Conservation (phyloP, 30 jellyfish, hydroid and myxozoan genomes). For the Clytia hemisphaerica region DNA sequence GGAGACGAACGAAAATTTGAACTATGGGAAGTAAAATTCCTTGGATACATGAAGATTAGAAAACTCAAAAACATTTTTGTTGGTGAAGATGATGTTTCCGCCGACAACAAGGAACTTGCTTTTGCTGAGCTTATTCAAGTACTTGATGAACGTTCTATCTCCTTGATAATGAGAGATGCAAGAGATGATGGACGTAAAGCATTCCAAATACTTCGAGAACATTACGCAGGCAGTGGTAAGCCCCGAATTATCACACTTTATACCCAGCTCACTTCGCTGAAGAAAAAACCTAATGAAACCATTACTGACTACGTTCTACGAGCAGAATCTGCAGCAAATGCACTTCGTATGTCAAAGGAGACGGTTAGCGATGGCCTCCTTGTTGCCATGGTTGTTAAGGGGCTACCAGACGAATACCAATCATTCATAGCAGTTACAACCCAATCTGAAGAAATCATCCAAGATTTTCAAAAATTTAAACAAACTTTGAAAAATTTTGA, state of each 20-base stretch:
- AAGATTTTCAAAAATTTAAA: constrained; percentile 19
- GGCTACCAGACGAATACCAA: too few relatives aligned
- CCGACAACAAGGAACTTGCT: too few relatives aligned
- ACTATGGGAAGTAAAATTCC: constrained; percentile 20
- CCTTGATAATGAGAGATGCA: constrained; percentile 42
- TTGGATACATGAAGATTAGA: background rate
- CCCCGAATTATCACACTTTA: constrained; percentile 25
- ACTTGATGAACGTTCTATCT: constrained; percentile 34
- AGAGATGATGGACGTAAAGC: constrained; percentile 42
- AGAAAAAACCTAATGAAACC: constrained; percentile 14
- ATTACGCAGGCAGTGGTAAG: constrained; percentile 34
- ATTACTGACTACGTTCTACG: constrained; percentile 37
- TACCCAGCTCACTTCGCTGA: constrained; percentile 39
- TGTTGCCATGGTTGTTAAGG: constrained; percentile 36
- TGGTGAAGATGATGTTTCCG: constrained; percentile 12
- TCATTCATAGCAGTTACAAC: constrained; percentile 21
- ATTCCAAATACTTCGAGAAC: constrained; percentile 26
- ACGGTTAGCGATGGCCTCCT: constrained; percentile 9
- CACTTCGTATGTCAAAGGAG: constrained; percentile 26
- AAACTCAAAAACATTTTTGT: background rate
- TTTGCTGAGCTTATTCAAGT: constrained; percentile 35
- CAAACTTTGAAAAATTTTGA: constrained; percentile 12
- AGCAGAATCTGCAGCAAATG: constrained; percentile 38
- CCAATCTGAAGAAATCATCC: constrained; percentile 11
- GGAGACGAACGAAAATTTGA: constrained; percentile 41